Evolutionary conservation across 2,888 invertebrate species (phyloP).

Genomic region (Cantharis rustica): DNA sequence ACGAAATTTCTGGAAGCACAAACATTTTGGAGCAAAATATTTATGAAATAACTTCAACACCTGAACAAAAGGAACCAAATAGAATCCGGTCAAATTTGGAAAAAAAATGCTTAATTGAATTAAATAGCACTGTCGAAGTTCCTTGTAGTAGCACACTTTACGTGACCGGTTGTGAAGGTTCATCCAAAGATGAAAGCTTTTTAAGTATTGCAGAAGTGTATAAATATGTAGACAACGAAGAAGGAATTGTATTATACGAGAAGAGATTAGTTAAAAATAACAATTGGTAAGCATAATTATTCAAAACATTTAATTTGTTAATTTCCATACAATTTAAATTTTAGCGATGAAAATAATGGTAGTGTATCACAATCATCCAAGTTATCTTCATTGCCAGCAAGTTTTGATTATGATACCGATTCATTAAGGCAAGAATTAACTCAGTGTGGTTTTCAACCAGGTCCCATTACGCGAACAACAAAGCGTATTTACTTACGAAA

Average conservation of each 20-base stretch:
- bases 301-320: not conserved
- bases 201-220: conserved; percentile 73
- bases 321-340: not conserved
- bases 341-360: conserved; percentile 8
- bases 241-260: conserved; percentile 73
- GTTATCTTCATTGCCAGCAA: conserved; percentile 59
- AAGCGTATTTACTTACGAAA: conserved; percentile 77
- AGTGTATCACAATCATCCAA: conserved; percentile 36
- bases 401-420: conserved; percentile 70
- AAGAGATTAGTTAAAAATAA: conserved; percentile 61
- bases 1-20: conserved; percentile 36
- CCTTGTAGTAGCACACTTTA: not conserved
- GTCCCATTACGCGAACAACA: conserved; percentile 80
- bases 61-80: not conserved
- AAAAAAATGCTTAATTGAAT: not conserved
- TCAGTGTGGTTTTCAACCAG: conserved; percentile 67
- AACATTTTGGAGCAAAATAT: conserved; percentile 44
- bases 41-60: conserved; percentile 16
- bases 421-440: conserved; percentile 68
- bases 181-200: conserved; percentile 49
- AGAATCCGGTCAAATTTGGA: not conserved
- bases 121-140: not conserved
- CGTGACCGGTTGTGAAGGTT: not conserved
- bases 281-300: not conserved
- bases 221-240: conserved; percentile 73